A percentile compares a stretch with the other conserved stretches of the same genome.
These are phyloP conservation scores for Phalacrocorax aristotelis DNA, from an alignment of 2,113 vertebrate genomes.

Conservation along the genomic window DNA sequence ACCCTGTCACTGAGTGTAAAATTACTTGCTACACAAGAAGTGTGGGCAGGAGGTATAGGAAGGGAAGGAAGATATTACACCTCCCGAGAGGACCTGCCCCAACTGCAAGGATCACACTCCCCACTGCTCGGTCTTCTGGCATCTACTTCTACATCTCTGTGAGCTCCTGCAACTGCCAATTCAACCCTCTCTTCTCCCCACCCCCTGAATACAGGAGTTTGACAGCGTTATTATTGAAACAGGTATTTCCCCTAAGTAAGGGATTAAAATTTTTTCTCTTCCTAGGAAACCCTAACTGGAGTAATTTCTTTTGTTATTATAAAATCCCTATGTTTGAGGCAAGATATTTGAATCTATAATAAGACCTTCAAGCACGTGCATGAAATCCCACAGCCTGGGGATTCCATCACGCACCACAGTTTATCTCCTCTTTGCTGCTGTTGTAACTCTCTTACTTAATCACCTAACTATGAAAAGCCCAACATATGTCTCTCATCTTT, in stretches of 20 bases:
- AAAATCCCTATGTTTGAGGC: not conserved
- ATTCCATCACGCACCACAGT: not conserved
- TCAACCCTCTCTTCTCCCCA: not conserved
- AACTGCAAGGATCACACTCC: not conserved
- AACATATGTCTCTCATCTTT: not conserved
- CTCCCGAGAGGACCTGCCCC: not conserved
- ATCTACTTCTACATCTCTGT: not conserved
- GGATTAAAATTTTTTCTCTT: not conserved
- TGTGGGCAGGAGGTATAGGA: not conserved
- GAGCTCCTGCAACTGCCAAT: not conserved
- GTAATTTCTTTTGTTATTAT: not conserved
- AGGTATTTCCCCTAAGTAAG: not conserved
- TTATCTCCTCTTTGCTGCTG: not conserved
- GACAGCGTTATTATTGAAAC: not conserved
- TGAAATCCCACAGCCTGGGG: not conserved
- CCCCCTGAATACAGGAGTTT: accelerated
- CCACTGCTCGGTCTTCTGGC: not conserved
- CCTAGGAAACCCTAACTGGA: not conserved
- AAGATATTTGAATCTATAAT: not conserved
- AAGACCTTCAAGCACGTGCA: not conserved
- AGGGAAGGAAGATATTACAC: not conserved
- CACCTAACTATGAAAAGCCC: not conserved
- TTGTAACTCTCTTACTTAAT: not conserved
- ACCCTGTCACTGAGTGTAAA: not conserved
- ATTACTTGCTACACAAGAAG: not conserved